phyloP scores from a whole-genome alignment of 2,113 vertebrate species.

The Ahaetulla prasina region DNA sequence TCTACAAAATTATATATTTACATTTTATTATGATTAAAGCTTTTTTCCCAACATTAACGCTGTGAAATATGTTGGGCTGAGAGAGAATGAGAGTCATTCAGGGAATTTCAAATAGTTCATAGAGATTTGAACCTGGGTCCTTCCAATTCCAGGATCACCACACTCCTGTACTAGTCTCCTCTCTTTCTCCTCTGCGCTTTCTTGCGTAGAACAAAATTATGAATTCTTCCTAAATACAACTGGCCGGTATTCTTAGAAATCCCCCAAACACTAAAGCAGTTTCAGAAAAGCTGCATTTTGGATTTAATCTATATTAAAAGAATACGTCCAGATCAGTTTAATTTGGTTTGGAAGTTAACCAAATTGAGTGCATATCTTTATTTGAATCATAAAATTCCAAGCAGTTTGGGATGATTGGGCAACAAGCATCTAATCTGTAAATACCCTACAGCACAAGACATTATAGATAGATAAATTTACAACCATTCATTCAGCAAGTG shows the following conservation, averaged over 20 bases:
- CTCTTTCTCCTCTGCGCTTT: not conserved
- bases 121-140: not conserved
- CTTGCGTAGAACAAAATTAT: not conserved
- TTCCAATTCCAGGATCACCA: not conserved
- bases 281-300: not conserved
- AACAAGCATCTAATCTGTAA: not conserved
- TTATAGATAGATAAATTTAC: not conserved
- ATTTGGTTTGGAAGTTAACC: not conserved
- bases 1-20: not conserved
- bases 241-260: not conserved
- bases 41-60: not conserved
- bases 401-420: not conserved
- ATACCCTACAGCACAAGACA: not conserved
- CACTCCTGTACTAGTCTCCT: not conserved
- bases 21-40: not conserved
- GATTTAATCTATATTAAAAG: not conserved
- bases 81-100: not conserved
- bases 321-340: not conserved
- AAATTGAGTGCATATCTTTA: not conserved
- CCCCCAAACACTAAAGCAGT: not conserved
- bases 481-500: not conserved
- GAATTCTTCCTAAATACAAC: not conserved
- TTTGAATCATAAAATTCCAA: not conserved
- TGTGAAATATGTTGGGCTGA: not conserved
- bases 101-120: not conserved